Percentiles rank a stretch among this genome's conserved stretches.
Evolutionary conservation across 1,140 invertebrate genomes (phyloP).

Genomic region (Spodoptera frugiperda): DNA sequence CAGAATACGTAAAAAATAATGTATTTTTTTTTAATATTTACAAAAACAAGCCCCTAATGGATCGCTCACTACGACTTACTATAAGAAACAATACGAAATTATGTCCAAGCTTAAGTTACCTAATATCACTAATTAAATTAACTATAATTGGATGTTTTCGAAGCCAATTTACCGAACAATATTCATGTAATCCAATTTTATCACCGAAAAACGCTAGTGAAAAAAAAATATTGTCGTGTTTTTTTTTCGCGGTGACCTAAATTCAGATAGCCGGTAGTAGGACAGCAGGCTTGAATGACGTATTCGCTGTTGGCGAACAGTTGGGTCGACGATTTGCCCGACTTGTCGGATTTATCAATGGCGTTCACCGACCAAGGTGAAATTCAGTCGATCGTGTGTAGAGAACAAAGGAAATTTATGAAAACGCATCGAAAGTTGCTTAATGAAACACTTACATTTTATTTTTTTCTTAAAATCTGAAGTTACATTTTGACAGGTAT

Average conservation of each 20-base stretch:
- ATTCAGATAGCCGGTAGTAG: conserved; percentile 9
- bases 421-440: background rate
- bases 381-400: conserved; percentile 4
- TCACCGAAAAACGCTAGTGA: background rate
- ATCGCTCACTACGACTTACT: background rate
- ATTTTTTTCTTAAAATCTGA: background rate
- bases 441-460: no score
- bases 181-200: background rate
- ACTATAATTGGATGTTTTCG: conserved; percentile 22
- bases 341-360: conserved; percentile 26
- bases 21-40: background rate
- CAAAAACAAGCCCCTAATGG: no score
- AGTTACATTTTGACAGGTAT: background rate
- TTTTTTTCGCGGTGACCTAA: conserved; percentile 29
- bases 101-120: background rate
- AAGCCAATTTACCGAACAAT: conserved; percentile 19
- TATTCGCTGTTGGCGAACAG: conserved; percentile 20
- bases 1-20: background rate
- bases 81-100: background rate
- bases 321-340: conserved; percentile 3
- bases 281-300: conserved; percentile 23
- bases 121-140: conserved; percentile 32
- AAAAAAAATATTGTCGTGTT: background rate
- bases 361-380: background rate
- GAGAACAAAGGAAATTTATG: conserved; percentile 22